Evolutionary conservation across 2,888 invertebrate genomes (phyloP).

Genomic region (Strigamia maritima): DNA sequence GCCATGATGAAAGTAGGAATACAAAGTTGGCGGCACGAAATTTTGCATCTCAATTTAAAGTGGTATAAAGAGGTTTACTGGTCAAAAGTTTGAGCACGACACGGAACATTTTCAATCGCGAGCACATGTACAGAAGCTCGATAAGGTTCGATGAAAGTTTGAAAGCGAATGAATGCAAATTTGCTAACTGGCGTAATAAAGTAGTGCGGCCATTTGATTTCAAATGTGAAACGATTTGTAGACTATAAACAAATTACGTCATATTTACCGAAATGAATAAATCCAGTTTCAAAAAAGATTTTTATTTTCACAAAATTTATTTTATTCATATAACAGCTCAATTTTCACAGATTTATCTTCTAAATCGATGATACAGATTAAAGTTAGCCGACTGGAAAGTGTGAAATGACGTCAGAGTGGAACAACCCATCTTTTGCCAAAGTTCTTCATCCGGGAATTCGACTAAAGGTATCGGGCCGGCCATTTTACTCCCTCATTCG

Average conservation of each 20-base stretch:
- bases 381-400: background rate
- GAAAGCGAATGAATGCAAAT: slow-evolving; percentile 4
- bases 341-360: no score
- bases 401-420: background rate
- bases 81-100: background rate
- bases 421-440: slow-evolving; percentile 25
- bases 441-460: slow-evolving; percentile 37
- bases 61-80: background rate
- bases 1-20: slow-evolving; percentile 15
- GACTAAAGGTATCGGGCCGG: slow-evolving; percentile 27
- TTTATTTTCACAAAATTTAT: background rate
- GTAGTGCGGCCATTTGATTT: slow-evolving; percentile 10
- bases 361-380: background rate
- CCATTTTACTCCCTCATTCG: slow-evolving; percentile 37
- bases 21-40: background rate
- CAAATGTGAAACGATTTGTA: background rate
- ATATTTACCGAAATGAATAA: background rate
- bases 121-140: background rate
- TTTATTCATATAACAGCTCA: no score
- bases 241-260: background rate
- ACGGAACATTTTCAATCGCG: background rate
- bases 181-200: slow-evolving; percentile 10
- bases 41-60: slow-evolving; percentile 1
- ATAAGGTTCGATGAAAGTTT: background rate
- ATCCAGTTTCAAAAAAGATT: background rate